Evolutionary conservation across 2,888 invertebrate genomes (phyloP), one percentile per base, ranked within the genome.

Genomic region (Miltochrista miniata): DNA sequence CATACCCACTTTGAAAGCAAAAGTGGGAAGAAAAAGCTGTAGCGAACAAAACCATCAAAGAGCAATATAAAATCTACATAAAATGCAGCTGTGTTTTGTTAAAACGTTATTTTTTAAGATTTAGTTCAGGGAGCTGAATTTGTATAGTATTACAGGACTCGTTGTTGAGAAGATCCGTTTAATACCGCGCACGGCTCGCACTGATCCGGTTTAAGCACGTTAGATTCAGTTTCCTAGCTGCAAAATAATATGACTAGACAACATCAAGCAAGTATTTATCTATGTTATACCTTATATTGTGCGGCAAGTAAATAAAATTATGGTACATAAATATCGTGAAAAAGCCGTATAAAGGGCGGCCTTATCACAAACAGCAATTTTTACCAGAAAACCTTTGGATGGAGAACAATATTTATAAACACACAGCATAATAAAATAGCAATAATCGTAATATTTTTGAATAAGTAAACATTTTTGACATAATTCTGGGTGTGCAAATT

Each of bases 171-270:
- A 68, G 73, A 81, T 77, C 75, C 70, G 63, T 68, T 76, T 78
- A 81, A 80, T 74, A 67, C 79, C 66, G 57, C 70, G 65, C 69
- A 64, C 70, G 65, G 74, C 73, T 72, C 68, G 64, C 57, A 66
- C 64, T 80, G 77, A 76, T 78, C 80, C 77, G 55, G 68, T 72
- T 79, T 79, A 80, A 82, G 76, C 74, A 56, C 55, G 59, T 68
- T 68, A 69, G 65, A 77, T 75, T 68, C 72, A 68, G 74, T 71
- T 74, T 68, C 51, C 64, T 64, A 68, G 65, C 68, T 65, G 62
- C 59, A 53, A 66, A 70, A 72, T 74, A 74, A 73, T 69, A 77
- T 68, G 59, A 65, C 67, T 68, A 70, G 62, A 67, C 68, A 68
- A 60, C 51, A 65, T 41, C 46, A 52, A 59, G 54, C 54, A 24